Evolutionary conservation across 2,113 vertebrate species (phyloP).

Genomic region (Heterotilapia buettikoferi): DNA sequence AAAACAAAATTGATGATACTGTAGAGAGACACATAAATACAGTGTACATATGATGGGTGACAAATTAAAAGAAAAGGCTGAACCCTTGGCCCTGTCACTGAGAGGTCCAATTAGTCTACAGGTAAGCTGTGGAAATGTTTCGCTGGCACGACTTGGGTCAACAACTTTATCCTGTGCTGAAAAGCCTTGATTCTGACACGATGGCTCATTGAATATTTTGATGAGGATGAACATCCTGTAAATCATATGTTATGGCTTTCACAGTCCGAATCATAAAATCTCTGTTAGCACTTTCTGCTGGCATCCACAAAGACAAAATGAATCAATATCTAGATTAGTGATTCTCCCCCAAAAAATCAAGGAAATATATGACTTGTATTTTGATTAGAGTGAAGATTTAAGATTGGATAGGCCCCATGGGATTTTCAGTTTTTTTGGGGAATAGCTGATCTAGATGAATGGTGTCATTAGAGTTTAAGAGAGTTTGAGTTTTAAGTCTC

Average conservation of each 20-base stretch:
- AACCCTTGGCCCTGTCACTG: background rate
- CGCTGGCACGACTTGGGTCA: background rate
- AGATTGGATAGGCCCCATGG: background rate
- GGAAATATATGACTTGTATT: background rate
- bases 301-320: background rate
- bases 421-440: too few relatives aligned
- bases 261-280: rapidly evolving
- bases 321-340: background rate
- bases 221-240: too few relatives aligned
- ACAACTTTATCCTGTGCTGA: background rate
- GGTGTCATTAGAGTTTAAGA: background rate
- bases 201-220: background rate
- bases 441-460: background rate
- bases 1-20: background rate
- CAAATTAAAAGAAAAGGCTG: background rate
- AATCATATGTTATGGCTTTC: background rate
- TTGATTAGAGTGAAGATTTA: background rate
- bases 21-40: background rate
- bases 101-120: background rate
- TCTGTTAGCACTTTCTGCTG: background rate
- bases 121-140: background rate
- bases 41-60: background rate
- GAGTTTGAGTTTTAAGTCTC: background rate
- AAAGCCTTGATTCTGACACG: background rate
- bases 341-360: background rate